phyloP scores from a whole-genome alignment of 2,113 vertebrate genomes.

The Rhodinocichla rosea region DNA sequence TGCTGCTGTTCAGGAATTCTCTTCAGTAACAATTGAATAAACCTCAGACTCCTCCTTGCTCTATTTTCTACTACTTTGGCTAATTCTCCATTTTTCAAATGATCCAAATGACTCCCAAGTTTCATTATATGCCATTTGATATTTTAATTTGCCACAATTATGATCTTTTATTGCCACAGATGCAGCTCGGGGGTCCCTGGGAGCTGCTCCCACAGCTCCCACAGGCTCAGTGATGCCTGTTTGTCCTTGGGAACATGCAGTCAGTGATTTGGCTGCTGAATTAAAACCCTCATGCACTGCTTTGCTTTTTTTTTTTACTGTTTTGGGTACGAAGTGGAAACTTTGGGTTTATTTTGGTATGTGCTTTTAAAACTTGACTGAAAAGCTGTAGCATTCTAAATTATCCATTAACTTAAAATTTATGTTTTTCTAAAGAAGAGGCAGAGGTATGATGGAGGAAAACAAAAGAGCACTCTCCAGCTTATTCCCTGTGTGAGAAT shows the following conservation, averaged over 20 bases:
- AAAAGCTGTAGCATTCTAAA: background rate
- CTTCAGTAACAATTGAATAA: background rate
- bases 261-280: background rate
- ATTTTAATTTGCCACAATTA: background rate
- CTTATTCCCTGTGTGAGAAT: background rate
- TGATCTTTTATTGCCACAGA: background rate
- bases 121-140: background rate
- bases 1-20: background rate
- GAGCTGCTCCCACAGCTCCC: background rate
- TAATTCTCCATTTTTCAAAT: background rate
- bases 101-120: background rate
- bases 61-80: background rate
- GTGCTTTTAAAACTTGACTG: background rate
- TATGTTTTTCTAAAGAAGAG: background rate
- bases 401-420: background rate
- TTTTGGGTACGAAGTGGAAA: background rate
- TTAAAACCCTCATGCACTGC: background rate
- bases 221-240: background rate
- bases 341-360: background rate
- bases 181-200: background rate
- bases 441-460: background rate
- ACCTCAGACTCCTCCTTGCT: background rate
- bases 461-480: background rate
- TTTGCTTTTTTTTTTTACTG: background rate
- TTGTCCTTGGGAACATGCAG: background rate